These are phyloP conservation scores for Aurelia coerulea DNA, from an alignment of 30 jellyfish, hydroid and myxozoan species.

Conservation along the genomic window DNA sequence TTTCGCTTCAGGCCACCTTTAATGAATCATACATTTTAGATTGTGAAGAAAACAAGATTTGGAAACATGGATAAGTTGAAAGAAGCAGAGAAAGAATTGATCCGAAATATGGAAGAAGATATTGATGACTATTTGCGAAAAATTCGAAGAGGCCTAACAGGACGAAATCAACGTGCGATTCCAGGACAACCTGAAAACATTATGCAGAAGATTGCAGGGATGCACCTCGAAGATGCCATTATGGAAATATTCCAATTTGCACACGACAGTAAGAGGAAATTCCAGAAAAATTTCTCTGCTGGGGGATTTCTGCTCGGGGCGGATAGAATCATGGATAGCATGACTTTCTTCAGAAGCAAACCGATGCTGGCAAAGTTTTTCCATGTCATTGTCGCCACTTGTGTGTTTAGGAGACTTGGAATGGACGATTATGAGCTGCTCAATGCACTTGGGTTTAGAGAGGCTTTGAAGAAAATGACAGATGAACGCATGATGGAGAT, in stretches of 20 bases:
- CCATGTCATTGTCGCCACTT: conserved; percentile 77
- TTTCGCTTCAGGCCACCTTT: too few relatives aligned
- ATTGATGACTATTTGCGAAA: conserved; percentile 26
- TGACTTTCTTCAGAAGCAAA: conserved; percentile 37
- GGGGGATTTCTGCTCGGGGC: conserved; percentile 14
- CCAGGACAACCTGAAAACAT: conserved; percentile 57
- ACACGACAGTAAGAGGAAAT: not conserved
- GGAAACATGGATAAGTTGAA: conserved; percentile 65
- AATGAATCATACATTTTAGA: conserved; percentile 10
- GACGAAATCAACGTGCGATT: conserved; percentile 14
- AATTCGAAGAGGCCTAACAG: conserved; percentile 51
- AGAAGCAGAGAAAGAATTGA: conserved; percentile 44
- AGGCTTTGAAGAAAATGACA: conserved; percentile 56
- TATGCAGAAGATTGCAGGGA: conserved; percentile 54
- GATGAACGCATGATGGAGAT: conserved; percentile 40
- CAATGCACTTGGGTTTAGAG: conserved; percentile 71
- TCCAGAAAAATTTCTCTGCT: not conserved
- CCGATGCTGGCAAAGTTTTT: conserved; percentile 64
- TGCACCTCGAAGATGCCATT: conserved; percentile 59
- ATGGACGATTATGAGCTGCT: conserved; percentile 65
- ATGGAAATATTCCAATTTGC: conserved; percentile 34
- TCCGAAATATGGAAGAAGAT: conserved; percentile 27
- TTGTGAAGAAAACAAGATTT: conserved; percentile 56
- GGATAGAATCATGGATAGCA: conserved; percentile 11
- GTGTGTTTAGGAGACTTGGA: conserved; percentile 65